phyloP scores from a whole-genome alignment of 1,140 invertebrate genomes.

The Solenopsis invicta region DNA sequence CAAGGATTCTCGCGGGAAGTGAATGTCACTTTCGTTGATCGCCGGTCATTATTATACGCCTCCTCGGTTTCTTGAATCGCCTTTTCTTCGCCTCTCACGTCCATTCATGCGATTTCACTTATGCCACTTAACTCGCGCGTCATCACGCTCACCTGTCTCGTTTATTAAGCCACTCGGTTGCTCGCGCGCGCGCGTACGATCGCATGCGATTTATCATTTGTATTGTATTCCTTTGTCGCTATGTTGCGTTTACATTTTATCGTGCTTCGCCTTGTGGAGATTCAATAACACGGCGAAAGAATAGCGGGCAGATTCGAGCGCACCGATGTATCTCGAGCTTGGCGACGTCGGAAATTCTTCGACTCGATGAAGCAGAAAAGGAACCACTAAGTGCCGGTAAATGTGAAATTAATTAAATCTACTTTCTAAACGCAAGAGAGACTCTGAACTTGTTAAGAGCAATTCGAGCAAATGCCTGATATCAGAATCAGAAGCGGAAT shows the following conservation, averaged over 20 bases:
- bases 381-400: background rate
- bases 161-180: slow-evolving; percentile 54
- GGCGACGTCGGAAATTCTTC: slow-evolving; percentile 5
- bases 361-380: background rate
- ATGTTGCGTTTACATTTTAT: background rate
- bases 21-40: slow-evolving; percentile 60
- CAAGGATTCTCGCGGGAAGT: slow-evolving; percentile 10
- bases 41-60: slow-evolving; percentile 47
- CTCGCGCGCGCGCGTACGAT: background rate
- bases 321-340: background rate
- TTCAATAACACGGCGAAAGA: background rate
- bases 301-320: background rate
- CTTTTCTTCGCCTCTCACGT: slow-evolving; percentile 34
- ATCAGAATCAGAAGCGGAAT: slow-evolving; percentile 1
- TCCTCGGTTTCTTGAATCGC: slow-evolving; percentile 16
- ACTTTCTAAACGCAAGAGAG: slow-evolving; percentile 43
- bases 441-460: background rate
- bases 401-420: slow-evolving; percentile 58
- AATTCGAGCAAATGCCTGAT: slow-evolving; percentile 14
- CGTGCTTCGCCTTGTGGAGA: background rate
- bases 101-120: slow-evolving; percentile 66
- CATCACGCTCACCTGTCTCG: slow-evolving; percentile 67
- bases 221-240: slow-evolving; percentile 15
- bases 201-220: slow-evolving; percentile 60
- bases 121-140: slow-evolving; percentile 63